A percentile compares a stretch with the other conserved stretches of the same genome.
Evolutionary conservation across 2,888 invertebrate genomes (phyloP).

Genomic region (Unio pictorum): DNA sequence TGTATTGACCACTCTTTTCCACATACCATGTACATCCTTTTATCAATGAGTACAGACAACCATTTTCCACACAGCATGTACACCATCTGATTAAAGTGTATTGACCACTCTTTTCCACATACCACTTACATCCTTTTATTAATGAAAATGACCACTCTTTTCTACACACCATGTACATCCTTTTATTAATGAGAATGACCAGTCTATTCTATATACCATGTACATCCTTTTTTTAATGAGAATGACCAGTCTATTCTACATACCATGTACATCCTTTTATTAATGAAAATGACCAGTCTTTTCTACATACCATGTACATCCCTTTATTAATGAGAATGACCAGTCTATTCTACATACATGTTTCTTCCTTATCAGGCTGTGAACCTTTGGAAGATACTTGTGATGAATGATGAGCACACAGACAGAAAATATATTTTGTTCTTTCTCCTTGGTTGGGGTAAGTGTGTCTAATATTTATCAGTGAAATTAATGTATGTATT

Average conservation of each 20-base stretch:
- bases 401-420: conserved; percentile 70
- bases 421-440: conserved; percentile 65
- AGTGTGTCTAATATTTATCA: conserved; percentile 20
- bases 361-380: conserved; percentile 48
- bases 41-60: neutral
- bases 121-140: too few species aligned
- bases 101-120: neutral
- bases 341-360: neutral
- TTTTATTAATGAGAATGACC: too few species aligned
- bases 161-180: too few species aligned
- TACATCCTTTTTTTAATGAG: too few species aligned
- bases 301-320: too few species aligned
- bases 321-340: neutral
- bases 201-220: too few species aligned
- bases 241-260: too few species aligned
- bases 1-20: too few species aligned
- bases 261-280: too few species aligned
- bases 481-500: neutral
- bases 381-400: conserved; percentile 67
- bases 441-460: conserved; percentile 69
- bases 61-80: neutral
- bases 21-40: too few species aligned
- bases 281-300: too few species aligned
- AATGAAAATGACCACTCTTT: too few species aligned
- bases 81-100: neutral